Evolutionary conservation across 2,113 vertebrate species (phyloP).

Genomic region (Podocnemis expansa): DNA sequence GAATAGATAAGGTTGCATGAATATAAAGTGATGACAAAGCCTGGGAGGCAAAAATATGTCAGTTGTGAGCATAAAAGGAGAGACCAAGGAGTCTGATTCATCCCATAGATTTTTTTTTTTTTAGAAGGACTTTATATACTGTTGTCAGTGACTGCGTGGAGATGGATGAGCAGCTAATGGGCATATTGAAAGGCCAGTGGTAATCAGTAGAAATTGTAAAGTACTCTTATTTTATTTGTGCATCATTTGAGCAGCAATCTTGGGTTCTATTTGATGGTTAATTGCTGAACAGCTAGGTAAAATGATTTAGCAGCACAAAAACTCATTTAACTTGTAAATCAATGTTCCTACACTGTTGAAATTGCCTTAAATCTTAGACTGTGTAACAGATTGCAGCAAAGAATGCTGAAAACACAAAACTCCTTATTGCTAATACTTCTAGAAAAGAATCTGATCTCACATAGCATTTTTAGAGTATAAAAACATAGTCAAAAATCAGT

Average conservation of each 20-base stretch:
- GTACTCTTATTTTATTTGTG: background rate
- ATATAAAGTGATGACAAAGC: background rate
- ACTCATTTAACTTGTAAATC: constrained; percentile 29
- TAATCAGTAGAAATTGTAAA: constrained; percentile 21
- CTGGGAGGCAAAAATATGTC: background rate
- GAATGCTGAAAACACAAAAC: background rate
- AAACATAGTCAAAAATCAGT: background rate
- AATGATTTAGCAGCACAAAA: constrained; percentile 2
- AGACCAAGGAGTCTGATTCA: background rate
- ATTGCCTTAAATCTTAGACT: background rate
- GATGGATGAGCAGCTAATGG: background rate
- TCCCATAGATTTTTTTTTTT: background rate
- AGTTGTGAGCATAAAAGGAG: background rate
- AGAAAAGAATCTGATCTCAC: background rate
- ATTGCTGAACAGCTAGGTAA: background rate
- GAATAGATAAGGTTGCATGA: background rate
- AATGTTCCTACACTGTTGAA: constrained; percentile 15
- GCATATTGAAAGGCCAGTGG: background rate
- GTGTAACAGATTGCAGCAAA: background rate
- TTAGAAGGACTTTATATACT: background rate
- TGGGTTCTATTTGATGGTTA: background rate
- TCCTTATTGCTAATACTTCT: background rate
- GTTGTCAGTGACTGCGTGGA: background rate
- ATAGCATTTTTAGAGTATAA: background rate
- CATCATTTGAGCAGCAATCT: background rate